A percentile compares a stretch with the other conserved stretches of the same genome.
Conservation (phyloP, 2,113 vertebrate genomes). For the Gymnocephalus cernua region DNA sequence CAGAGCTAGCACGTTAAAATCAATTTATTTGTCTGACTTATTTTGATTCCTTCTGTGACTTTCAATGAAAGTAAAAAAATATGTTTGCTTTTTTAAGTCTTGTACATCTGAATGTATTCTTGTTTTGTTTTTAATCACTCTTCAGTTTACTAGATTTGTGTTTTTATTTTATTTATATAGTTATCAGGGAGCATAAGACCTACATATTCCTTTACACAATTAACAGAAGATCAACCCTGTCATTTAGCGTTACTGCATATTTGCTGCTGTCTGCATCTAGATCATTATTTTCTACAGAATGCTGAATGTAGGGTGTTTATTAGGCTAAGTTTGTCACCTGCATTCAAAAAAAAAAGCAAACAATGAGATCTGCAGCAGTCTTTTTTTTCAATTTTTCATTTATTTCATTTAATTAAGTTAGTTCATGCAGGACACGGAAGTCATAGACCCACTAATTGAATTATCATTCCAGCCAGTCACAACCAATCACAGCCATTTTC, state of each 20-base stretch:
- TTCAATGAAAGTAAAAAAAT: constrained; percentile 38
- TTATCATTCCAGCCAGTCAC: no score
- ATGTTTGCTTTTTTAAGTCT: constrained; percentile 47
- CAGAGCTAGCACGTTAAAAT: constrained; percentile 42
- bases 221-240: constrained; percentile 1
- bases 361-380: constrained; percentile 2
- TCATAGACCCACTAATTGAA: no score
- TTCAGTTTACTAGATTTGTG: constrained; percentile 1
- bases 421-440: no score
- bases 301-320: not conserved
- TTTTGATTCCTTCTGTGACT: constrained; percentile 50
- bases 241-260: not conserved
- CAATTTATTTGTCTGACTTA: constrained; percentile 56
- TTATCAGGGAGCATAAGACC: not conserved
- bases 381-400: not conserved
- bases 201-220: not conserved
- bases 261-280: not conserved
- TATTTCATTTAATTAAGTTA: no score
- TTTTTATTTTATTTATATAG: not conserved
- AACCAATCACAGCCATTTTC: no score
- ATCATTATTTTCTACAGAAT: not conserved
- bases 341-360: not conserved
- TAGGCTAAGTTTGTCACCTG: not conserved
- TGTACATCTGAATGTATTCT: constrained; percentile 52
- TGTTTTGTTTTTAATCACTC: constrained; percentile 37